These are phyloP conservation scores for Cettia cetti DNA, from an alignment of 2,113 vertebrate genomes.

Conservation along the genomic window DNA sequence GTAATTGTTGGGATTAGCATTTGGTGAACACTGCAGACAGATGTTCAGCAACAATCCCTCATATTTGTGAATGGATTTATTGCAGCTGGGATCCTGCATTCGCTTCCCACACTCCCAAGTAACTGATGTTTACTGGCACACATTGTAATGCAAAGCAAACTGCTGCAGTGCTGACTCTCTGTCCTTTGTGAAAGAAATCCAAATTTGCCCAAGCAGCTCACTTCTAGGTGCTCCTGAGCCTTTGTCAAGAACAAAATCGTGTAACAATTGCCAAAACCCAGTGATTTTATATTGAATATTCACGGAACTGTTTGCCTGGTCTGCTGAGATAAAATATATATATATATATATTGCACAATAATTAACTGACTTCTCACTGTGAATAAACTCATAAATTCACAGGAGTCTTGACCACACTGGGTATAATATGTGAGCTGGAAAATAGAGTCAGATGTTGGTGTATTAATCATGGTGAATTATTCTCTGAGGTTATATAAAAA, in stretches of 20 bases:
- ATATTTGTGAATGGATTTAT: slow-evolving; percentile 46
- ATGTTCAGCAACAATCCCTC: slow-evolving; percentile 47
- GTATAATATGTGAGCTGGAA: not conserved
- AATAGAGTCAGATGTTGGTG: not conserved
- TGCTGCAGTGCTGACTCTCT: not conserved
- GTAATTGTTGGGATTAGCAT: slow-evolving; percentile 53
- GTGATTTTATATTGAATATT: not conserved
- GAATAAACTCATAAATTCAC: not conserved
- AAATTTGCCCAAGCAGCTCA: not conserved
- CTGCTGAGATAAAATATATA: not conserved
- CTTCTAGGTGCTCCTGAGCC: not conserved
- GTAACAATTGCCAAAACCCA: not conserved
- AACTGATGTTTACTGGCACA: not conserved
- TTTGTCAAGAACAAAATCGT: not conserved
- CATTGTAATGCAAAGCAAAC: not conserved
- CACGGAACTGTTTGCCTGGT: not conserved
- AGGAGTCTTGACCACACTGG: not conserved
- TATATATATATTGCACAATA: not conserved
- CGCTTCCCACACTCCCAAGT: slow-evolving; percentile 14
- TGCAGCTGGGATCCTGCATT: not conserved
- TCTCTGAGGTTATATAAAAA: not conserved
- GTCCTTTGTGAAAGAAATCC: not conserved
- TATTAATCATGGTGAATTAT: not conserved
- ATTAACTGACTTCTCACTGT: not conserved
- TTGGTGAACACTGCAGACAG: slow-evolving; percentile 40